phyloP scores from a whole-genome alignment of 2,888 invertebrate species.

The Synergus umbraculus region DNA sequence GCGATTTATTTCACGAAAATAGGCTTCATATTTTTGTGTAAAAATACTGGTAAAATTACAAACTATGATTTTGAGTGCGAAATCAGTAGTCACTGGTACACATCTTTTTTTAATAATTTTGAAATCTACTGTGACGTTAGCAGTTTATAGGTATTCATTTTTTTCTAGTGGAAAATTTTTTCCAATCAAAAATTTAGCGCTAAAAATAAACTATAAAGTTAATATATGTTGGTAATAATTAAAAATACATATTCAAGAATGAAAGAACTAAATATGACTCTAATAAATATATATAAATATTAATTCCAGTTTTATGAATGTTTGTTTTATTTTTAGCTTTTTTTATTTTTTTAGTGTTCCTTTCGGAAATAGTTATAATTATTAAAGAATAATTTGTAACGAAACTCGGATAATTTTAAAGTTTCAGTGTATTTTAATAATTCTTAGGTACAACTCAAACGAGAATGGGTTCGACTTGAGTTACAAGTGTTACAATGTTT shows the following conservation, averaged over 20 bases:
- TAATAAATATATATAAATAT: too few species aligned
- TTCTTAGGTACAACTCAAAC: constrained; percentile 33
- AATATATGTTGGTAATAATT: too few species aligned
- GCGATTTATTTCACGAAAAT: not conserved
- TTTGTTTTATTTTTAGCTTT: too few species aligned
- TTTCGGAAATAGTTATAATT: not conserved
- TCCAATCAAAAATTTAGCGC: too few species aligned
- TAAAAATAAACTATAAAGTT: too few species aligned
- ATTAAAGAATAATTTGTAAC: not conserved
- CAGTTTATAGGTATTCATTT: not conserved
- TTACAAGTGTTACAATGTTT: constrained; percentile 37
- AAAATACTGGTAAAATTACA: not conserved
- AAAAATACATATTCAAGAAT: too few species aligned
- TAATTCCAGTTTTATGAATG: too few species aligned
- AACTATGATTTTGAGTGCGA: not conserved
- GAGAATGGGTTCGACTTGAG: constrained; percentile 23
- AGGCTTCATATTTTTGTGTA: not conserved
- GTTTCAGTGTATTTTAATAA: constrained; percentile 38
- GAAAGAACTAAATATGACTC: too few species aligned
- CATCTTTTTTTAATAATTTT: not conserved
- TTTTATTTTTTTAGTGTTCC: not conserved
- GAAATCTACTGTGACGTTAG: not conserved
- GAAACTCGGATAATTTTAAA: constrained; percentile 5
- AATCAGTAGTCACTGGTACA: not conserved
- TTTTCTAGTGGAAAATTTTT: not conserved